These are phyloP conservation scores for Sarcophaga subvicina DNA, from an alignment of 2,888 invertebrate genomes.

Conservation along the genomic window DNA sequence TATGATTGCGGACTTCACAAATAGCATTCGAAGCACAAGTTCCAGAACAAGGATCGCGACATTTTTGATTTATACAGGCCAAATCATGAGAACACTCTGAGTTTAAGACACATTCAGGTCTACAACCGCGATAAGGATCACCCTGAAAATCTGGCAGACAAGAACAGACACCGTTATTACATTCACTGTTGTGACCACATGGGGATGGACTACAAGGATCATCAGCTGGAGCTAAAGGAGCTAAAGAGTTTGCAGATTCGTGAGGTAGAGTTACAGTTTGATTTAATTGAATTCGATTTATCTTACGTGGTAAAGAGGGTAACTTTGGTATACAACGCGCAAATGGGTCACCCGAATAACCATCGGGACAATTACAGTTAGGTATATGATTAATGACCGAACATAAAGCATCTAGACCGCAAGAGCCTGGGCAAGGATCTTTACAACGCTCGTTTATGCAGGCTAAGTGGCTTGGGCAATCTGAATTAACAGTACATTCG, in stretches of 20 bases:
- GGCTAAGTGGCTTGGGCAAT: slow-evolving; percentile 86
- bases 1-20: slow-evolving; percentile 88
- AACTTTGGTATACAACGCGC: slow-evolving; percentile 84
- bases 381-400: slow-evolving; percentile 88
- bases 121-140: slow-evolving; percentile 86
- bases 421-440: slow-evolving; percentile 89
- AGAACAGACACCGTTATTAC: slow-evolving; percentile 86
- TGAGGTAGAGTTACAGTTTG: background rate
- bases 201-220: slow-evolving; percentile 87
- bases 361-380: slow-evolving; percentile 86
- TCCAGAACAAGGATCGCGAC: slow-evolving; percentile 88
- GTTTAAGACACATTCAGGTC: slow-evolving; percentile 89
- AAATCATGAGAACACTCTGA: slow-evolving; percentile 86
- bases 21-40: slow-evolving; percentile 88
- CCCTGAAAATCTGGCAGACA: slow-evolving; percentile 87
- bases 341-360: slow-evolving; percentile 87
- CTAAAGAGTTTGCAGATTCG: slow-evolving; percentile 67
- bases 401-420: slow-evolving; percentile 88
- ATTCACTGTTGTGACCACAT: slow-evolving; percentile 86
- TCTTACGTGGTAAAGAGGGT: slow-evolving; percentile 73
- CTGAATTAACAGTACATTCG: slow-evolving; percentile 87
- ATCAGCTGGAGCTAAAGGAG: slow-evolving; percentile 72
- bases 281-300: background rate
- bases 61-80: slow-evolving; percentile 88
- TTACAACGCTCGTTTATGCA: slow-evolving; percentile 88